Base-by-base conservation (phyloP, 2,888 invertebrate species). In the Harpalus rubripes region DNA sequence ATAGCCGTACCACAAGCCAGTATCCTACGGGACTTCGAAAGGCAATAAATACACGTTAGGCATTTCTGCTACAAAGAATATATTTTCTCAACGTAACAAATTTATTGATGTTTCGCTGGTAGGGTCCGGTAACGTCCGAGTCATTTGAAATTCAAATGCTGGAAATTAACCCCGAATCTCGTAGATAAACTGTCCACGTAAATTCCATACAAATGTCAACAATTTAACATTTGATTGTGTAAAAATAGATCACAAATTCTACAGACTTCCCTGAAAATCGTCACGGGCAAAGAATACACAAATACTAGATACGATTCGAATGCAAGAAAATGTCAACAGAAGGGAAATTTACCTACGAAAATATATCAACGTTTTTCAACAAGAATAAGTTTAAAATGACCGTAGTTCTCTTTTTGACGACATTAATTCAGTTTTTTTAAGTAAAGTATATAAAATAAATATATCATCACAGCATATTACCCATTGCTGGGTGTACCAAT, bases 121-220 rank as follows among this genome's bases (percentile, higher is more conserved):
- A 0, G 10, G 7, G 63, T 63, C 63, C 63, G 63, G 18, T n/a
- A 74, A 2, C 16, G 72, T 44, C 72, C 72, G 44, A 18, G 18
- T 8, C 72, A 74, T 74, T 74, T 74, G 44, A 41, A 74, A 74
- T 74, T 74, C 72, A 74, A 74, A 74, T 74, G 44, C 41, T n/a
- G 16, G 72, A 74, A 74, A 74, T 74, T 74, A 74, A 74, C 72
- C 72, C 22, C 7, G 72, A 74, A 74, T 74, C 72, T 74, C 72
- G 72, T 44, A 74, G 72, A 74, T 41, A 74, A 74, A 74, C 72
- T 74, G 72, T 7, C 72, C 72, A 74, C 72, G 72, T 74, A 74
- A 74, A 74, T 74, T 74, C 72, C 72, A 74, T 74, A 74, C 72
- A 74, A 74, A 74, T 74, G 72, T 74, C 72, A 74, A 74, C 72